Conservation (phyloP, 2,113 vertebrate species). For the Chauna torquata region DNA sequence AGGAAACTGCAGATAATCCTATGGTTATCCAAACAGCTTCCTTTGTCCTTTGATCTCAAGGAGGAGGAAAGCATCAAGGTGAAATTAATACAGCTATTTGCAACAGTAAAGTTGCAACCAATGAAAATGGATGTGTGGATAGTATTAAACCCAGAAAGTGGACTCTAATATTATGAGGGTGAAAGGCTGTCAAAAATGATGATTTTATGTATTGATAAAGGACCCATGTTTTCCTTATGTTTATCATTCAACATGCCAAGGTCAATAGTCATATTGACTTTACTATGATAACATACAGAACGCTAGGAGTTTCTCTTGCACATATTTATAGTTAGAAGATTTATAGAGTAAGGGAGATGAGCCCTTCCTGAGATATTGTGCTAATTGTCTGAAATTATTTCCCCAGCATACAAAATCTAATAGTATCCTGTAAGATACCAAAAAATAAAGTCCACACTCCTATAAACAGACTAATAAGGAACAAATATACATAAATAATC, state of each 20-base stretch:
- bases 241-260: not conserved
- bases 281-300: not conserved
- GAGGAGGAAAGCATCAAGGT: not conserved
- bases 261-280: not conserved
- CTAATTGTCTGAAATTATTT: not conserved
- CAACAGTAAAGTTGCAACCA: not conserved
- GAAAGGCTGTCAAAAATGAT: not conserved
- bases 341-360: not conserved
- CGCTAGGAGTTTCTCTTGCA: not conserved
- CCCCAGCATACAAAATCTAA: not conserved
- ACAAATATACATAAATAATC: not conserved
- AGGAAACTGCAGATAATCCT: not conserved
- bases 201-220: not conserved
- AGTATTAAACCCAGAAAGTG: not conserved
- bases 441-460: not conserved
- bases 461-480: not conserved
- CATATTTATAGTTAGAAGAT: not conserved
- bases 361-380: not conserved
- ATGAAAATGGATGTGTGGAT: not conserved
- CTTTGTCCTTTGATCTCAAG: not conserved
- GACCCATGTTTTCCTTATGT: not conserved
- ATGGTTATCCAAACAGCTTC: not conserved
- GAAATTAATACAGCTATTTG: not conserved
- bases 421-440: not conserved
- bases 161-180: not conserved